phyloP scores from a whole-genome alignment of 2,888 invertebrate species.

The Odontothrips loti region DNA sequence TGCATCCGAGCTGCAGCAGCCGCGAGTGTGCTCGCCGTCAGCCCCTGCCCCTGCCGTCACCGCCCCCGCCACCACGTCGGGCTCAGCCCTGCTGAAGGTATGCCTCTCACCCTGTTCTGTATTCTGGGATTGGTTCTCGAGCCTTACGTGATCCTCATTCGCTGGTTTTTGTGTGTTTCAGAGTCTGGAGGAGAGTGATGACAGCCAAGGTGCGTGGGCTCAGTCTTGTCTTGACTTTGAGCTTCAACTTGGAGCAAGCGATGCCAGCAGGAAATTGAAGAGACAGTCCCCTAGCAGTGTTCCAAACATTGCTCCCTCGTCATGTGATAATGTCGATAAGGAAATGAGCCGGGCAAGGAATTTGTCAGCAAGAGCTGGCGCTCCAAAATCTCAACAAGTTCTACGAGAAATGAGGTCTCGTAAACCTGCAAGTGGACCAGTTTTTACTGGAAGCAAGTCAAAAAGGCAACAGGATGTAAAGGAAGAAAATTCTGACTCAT shows the following conservation, averaged over 20 bases:
- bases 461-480: not conserved
- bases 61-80: not conserved
- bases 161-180: no score
- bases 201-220: not conserved
- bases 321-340: not conserved
- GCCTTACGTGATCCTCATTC: no score
- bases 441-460: not conserved
- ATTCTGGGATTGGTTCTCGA: no score
- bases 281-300: not conserved
- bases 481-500: not conserved
- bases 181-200: not conserved
- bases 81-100: not conserved
- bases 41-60: not conserved
- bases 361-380: not conserved
- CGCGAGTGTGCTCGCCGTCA: not conserved
- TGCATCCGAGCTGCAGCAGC: not conserved
- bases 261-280: conserved; percentile 21
- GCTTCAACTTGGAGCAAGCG: conserved; percentile 31
- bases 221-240: conserved; percentile 16
- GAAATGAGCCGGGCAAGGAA: not conserved
- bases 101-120: no score
- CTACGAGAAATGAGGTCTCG: not conserved
- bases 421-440: not conserved
- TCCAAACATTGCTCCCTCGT: not conserved
- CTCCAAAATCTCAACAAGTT: not conserved